Evolutionary conservation across 2,888 invertebrate genomes (phyloP).

Genomic region (Tetropium fuscum): DNA sequence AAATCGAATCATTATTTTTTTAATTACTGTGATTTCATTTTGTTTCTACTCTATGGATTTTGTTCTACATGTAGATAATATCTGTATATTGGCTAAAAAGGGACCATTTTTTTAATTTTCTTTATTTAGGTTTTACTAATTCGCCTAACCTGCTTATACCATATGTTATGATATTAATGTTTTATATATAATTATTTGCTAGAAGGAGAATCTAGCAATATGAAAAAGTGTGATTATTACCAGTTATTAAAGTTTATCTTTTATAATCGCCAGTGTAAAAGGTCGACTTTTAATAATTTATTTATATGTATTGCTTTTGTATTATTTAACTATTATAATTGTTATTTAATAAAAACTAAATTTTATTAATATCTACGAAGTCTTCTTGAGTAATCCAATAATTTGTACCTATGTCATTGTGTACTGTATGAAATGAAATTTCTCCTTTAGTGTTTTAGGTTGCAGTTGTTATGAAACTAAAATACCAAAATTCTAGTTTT

Average conservation of each 20-base stretch:
- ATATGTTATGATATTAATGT: conserved; percentile 40
- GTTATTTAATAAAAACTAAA: conserved; percentile 66
- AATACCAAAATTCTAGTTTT: no score
- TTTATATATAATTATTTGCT: conserved; percentile 41
- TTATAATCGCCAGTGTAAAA: conserved; percentile 62
- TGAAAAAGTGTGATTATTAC: conserved; percentile 59
- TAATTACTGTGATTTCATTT: conserved; percentile 43
- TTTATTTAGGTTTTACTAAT: conserved; percentile 58
- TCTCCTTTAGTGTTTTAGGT: no score
- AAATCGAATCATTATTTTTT: conserved; percentile 50
- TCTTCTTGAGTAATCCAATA: conserved; percentile 20
- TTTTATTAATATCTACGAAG: conserved; percentile 60
- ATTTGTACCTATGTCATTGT: neutral
- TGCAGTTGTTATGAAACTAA: no score
- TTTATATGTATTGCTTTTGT: conserved; percentile 61
- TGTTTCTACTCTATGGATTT: conserved; percentile 42
- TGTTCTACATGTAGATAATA: conserved; percentile 45
- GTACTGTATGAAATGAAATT: no score
- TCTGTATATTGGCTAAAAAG: conserved; percentile 58
- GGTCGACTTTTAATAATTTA: conserved; percentile 54
- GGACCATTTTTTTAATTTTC: conserved; percentile 61
- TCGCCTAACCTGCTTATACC: conserved; percentile 49
- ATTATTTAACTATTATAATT: conserved; percentile 64
- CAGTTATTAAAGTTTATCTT: conserved; percentile 54
- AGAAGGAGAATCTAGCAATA: conserved; percentile 40